Conservation (phyloP, 2,888 invertebrate genomes). For the Ramazzottius varieornatus region DNA sequence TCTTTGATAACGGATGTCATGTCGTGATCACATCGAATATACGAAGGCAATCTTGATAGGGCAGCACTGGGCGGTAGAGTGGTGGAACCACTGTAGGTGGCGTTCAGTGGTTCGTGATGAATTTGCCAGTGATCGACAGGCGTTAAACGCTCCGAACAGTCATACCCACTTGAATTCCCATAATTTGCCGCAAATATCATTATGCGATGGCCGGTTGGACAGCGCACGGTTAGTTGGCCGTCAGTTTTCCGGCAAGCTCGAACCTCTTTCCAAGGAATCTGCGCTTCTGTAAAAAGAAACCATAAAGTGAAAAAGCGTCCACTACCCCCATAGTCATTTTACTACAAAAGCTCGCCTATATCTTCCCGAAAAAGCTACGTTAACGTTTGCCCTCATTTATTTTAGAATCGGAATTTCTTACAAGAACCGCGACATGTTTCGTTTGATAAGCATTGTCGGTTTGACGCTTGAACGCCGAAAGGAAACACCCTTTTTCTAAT, state of each 20-base stretch:
- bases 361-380: too few species aligned
- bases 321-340: too few species aligned
- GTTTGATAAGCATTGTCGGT: too few species aligned
- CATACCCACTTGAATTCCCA: slow-evolving; percentile 2
- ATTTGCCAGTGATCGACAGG: background rate
- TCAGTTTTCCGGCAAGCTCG: background rate
- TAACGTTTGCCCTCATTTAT: too few species aligned
- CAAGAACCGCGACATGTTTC: too few species aligned
- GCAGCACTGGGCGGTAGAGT: background rate
- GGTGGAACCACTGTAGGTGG: background rate
- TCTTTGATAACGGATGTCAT: background rate
- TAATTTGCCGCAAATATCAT: slow-evolving; percentile 2
- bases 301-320: background rate
- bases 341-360: too few species aligned
- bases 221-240: background rate
- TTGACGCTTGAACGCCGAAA: too few species aligned
- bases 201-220: background rate
- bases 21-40: background rate
- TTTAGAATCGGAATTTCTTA: too few species aligned
- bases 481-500: too few species aligned
- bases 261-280: background rate
- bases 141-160: background rate
- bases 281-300: background rate
- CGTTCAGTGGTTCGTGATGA: background rate
- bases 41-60: too few species aligned